Evolutionary conservation across 1,140 invertebrate species (phyloP), one percentile per base, ranked within the genome.

Genomic region (Copidosoma floridanum): DNA sequence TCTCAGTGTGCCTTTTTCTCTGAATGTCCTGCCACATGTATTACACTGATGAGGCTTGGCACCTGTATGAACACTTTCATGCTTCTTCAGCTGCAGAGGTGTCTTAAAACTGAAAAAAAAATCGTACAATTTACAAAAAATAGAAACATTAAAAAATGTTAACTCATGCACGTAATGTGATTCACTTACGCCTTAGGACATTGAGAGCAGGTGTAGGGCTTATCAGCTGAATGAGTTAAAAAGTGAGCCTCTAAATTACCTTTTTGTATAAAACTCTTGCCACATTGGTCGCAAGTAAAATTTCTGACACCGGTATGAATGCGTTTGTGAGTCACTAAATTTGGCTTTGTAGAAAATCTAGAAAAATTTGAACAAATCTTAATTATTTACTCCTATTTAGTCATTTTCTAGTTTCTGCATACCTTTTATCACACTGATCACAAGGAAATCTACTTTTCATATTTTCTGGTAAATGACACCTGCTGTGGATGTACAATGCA

Each of bases 21-120:
- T 76, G 68, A 92, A 93, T 58, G 85, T 84, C 63, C 87, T 80
- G 1, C 87, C 87, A 68, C 90, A 92, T 40, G 86, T 84, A 29
- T 87, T 84, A 72, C 90, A 93, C 32, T 88, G 83, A 74, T 89
- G 89, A 0, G 88, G 88, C 71, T 90, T 90, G 8, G 86, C 83
- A 1, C 88, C 85, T 2, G 85, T 85, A 74, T 88, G 87, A 48
- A 87, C 84, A 16, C 83, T 83, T 18, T 84, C 81, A 63, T 88
- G 86, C 59, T 84, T 82, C 32, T 79, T 79, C 29, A 83, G 67
- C 59, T 82, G 81, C 23, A 82, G 60, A 4, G 77, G 71, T 1
- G 82, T 85, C 76, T 85, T 86, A 65, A 86, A 84, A 23, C 77
- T 80, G 53, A 0, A 67, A 64, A 46, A 63, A 20, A 20, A 62